Evolutionary conservation across 2,888 invertebrate species (phyloP), one percentile per base, ranked within the genome.

Genomic region (Taenaris catops): DNA sequence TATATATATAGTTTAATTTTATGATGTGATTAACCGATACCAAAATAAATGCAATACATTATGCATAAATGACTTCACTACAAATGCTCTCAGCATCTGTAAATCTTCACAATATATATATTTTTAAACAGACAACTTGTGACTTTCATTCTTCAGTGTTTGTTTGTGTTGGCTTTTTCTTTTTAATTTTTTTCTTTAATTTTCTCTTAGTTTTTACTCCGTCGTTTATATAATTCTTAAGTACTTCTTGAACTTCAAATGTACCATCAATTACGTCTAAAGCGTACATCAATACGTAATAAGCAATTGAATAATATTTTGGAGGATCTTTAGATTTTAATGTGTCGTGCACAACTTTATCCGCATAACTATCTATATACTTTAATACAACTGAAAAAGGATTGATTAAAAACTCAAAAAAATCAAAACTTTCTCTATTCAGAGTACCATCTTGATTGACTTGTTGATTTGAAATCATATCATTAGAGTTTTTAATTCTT

Each of bases 191-290:
- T 19, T 33, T 41, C 19, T 41, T 49, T 12, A 23, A 37, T 25
- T 45, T 45, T 19, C 25, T 45, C 32, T 43, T 45, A 18, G 29
- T 52, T 25, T 40, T 45, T 44, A 43, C 16, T 42, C 38, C 40
- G 3, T 48, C 43, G 6, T 25, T 32, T 4, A 42, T 47, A 61
- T 63, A 44, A 7, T 60, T 57, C 16, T 48, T 45, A 16, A 79
- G 42, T 19, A 63, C 65, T 28, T 69, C 55, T 9, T 70, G 62
- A 7, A 71, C 58, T 11, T 67, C 55, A 11, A 73, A 48, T 2
- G 80, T 46, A 8, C 72, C 73, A 37, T 84, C 75, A 1, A 84
- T 58, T 0, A 74, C 36, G 41, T 83, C 78, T 29, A 87, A 38
- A 19, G 60, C 64, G 40, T 68, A 61, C 56, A 75, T 62, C 2